Evolutionary conservation across 1,140 invertebrate genomes (phyloP).

Genomic region (Belonocnema kinseyi): DNA sequence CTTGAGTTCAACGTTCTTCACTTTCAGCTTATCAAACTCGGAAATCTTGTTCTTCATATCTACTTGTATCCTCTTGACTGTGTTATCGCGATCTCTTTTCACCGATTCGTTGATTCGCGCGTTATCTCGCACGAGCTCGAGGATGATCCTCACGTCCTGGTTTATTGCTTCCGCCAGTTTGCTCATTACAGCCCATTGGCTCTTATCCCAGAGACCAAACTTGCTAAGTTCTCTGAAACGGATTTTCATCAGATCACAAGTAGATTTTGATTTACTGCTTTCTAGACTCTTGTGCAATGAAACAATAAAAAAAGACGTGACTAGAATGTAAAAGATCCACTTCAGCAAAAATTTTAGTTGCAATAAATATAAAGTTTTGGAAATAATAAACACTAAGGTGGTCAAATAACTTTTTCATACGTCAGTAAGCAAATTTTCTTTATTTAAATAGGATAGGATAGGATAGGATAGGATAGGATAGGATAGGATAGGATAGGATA

Average conservation of each 20-base stretch:
- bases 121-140: slow-evolving; percentile 36
- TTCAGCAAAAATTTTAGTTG: too few species aligned
- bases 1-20: slow-evolving; percentile 10
- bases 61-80: slow-evolving; percentile 24
- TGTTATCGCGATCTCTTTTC: slow-evolving; percentile 39
- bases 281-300: neutral
- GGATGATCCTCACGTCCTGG: slow-evolving; percentile 39
- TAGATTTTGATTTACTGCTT: slow-evolving; percentile 3
- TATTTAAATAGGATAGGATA: too few species aligned
- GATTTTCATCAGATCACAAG: slow-evolving; percentile 31
- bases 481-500: too few species aligned
- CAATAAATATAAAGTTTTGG: too few species aligned
- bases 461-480: too few species aligned
- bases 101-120: slow-evolving; percentile 32
- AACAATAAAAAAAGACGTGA: slow-evolving; percentile 8
- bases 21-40: slow-evolving; percentile 23
- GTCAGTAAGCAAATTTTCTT: too few species aligned
- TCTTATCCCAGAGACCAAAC: slow-evolving; percentile 51
- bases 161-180: slow-evolving; percentile 45
- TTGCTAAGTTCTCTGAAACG: slow-evolving; percentile 46
- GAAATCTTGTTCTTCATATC: slow-evolving; percentile 26
- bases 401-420: too few species aligned
- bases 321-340: too few species aligned
- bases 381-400: too few species aligned
- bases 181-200: slow-evolving; percentile 59